Evolutionary conservation across 2,797 vertebrate species (phyloP), one percentile per base, ranked within the genome.

Genomic region (Ambastaia sidthimunki): DNA sequence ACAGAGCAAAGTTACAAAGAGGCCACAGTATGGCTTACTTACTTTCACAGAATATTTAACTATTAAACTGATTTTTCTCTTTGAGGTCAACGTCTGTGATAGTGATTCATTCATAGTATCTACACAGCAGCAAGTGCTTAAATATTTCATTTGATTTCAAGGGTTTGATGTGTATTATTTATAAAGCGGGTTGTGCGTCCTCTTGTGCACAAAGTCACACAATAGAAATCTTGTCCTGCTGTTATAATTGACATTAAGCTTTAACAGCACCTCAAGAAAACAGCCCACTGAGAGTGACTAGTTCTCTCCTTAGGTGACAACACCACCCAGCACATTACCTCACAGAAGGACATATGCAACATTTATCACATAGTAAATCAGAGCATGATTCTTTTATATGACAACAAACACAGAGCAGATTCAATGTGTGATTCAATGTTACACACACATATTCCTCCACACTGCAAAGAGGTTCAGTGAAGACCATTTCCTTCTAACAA

Each of bases 141-240:
- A 90, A 90, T 91, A 90, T 90, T 90, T 89, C 76, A 91, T 88
- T 83, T 82, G 80, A 89, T 88, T 89, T 89, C 82, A 78, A 71
- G 57, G 80, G 83, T 86, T 82, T 75, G 81, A 80, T 76, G 76
- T 91, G 83, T 87, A 89, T 91, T 89, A 92, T 89, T 89, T 78
- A 92, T 91, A 85, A 88, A 88, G 76, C 73, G 80, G 76, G 66
- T 55, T 57, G 67, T 73, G 78, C 7, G 44, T 82, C 70, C 76
- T 84, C 85, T 78, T 83, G 81, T 41, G 48, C 80, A 69, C 81
- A 85, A 80, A 85, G 84, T 82, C 85, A 83, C 62, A 74, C 88
- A 74, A 89, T 91, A 89, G 75, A 81, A 82, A 89, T 85, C 86
- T 85, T 78, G 86, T 80, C 19, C 71, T 63, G 7, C 80, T 86